Conservation (phyloP, 1,140 invertebrate species). For the Wiebesia pumilae region DNA sequence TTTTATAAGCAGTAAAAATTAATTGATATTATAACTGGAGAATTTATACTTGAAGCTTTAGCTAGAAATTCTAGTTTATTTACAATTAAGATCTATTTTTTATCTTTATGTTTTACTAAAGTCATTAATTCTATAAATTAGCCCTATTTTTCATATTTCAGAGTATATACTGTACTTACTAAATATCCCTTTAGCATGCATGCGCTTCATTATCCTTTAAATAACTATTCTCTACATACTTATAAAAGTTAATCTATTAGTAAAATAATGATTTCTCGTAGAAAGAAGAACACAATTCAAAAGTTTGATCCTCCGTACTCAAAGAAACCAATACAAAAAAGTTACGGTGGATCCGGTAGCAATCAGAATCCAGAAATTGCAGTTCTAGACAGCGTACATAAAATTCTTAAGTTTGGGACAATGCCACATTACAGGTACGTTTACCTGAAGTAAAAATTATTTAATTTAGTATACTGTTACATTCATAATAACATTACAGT, state of each 20-base stretch:
- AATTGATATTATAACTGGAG: no score
- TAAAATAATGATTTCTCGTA: slow-evolving; percentile 57
- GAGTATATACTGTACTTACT: not conserved
- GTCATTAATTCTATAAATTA: no score
- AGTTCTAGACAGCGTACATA: slow-evolving; percentile 84
- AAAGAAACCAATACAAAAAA: slow-evolving; percentile 87
- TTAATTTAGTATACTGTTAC: no score
- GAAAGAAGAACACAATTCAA: slow-evolving; percentile 90
- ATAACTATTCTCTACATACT: not conserved
- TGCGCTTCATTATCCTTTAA: not conserved
- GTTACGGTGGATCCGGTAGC: slow-evolving; percentile 77
- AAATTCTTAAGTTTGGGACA: slow-evolving; percentile 85
- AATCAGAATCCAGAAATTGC: slow-evolving; percentile 80
- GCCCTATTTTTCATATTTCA: not conserved
- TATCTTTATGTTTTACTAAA: not conserved
- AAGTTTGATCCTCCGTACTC: slow-evolving; percentile 90
- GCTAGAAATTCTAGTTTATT: not conserved
- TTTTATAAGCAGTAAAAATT: no score
- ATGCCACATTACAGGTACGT: slow-evolving; percentile 88
- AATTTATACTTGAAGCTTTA: no score
- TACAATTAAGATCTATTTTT: not conserved
- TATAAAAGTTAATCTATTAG: not conserved
- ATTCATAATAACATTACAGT: no score
- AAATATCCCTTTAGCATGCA: not conserved
- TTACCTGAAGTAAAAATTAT: not conserved